Percentiles rank a stretch among this genome's conserved stretches.
These are phyloP conservation scores for Fragum whitleyi DNA, from an alignment of 2,888 invertebrate species.

Conservation along the genomic window DNA sequence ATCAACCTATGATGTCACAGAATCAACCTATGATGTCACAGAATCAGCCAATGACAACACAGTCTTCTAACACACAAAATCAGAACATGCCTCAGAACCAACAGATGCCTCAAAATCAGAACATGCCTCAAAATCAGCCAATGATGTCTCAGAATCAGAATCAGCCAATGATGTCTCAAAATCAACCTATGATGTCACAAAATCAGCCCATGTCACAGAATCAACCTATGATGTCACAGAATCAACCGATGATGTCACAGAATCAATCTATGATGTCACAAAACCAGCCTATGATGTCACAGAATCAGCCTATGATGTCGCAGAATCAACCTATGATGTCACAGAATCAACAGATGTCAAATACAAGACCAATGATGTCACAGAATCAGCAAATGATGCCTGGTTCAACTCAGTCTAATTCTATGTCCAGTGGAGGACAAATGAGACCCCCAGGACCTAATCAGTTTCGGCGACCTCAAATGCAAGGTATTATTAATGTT, in stretches of 20 bases:
- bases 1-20: conserved; percentile 68
- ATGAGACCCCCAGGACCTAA: conserved; percentile 68
- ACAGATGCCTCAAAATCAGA: conserved; percentile 66
- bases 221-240: conserved; percentile 62
- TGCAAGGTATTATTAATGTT: conserved; percentile 62
- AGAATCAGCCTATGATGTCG: conserved; percentile 63
- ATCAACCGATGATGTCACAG: conserved; percentile 70
- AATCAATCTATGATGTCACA: conserved; percentile 71
- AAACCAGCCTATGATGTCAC: conserved; percentile 72
- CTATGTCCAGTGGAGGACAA: conserved; percentile 62
- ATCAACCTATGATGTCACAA: conserved; percentile 68
- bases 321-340: conserved; percentile 72
- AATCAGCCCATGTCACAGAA: conserved; percentile 64
- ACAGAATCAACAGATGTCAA: conserved; percentile 69
- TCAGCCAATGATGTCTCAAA: conserved; percentile 62
- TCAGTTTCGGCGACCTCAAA: conserved; percentile 67
- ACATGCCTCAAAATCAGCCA: conserved; percentile 61
- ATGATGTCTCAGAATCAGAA: conserved; percentile 62
- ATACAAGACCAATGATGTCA: conserved; percentile 68
- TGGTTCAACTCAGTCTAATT: conserved; percentile 36
- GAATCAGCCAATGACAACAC: conserved; percentile 66
- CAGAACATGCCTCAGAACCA: conserved; percentile 63
- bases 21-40: conserved; percentile 73
- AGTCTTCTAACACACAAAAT: conserved; percentile 61
- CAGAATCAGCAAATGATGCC: conserved; percentile 66